Evolutionary conservation across 2,113 vertebrate genomes (phyloP), one percentile per base, ranked within the genome.

Genomic region (Heliornis fulica): DNA sequence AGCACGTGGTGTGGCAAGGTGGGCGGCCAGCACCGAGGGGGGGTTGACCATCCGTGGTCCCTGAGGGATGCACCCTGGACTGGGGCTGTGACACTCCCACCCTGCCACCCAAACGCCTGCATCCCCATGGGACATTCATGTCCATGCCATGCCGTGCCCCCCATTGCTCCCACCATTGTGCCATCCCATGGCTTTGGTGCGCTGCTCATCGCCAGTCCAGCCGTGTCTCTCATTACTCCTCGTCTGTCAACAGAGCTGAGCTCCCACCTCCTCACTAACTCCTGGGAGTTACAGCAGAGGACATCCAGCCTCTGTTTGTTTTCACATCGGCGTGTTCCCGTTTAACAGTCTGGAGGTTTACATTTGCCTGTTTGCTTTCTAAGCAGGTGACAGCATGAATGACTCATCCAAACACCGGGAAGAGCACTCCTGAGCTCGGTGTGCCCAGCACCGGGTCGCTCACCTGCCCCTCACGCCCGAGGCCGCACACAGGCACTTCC

Each of bases 221-320:
- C 7, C 5, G 4, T 15, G 40, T n/a, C 22, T 41, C 61, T 45
- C 32, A 4, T 56, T 68, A 21, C 6, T 23, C 10, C 20, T 45
- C n/a, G 29, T 80, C 63, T 50, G 41, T 21, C 40, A 70, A 34
- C 59, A 34, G 60, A 9, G 31, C 32, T 10, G 13, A 21, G 20
- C 38, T 71, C 86, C 26, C 53, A 9, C 83, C 8, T 51, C 46
- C 87, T 80, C 89, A 48, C 91, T 93, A 93, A 64, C 94, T 91
- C 87, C 34, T 25, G 48, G 78, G 94, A 96, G 83, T 89, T 89
- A 63, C 64, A 25, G 54, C n/a, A 36, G 64, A 83, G 79, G 53
- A 72, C 91, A 89, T 95, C 54, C 91, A 94, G 89, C 41, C 56
- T 93, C 85, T 96, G 46, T 88, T 93, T 90, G 77, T 69, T 86